Base-by-base conservation (phyloP, 2,888 invertebrate genomes). In the Cephus sareptanus region DNA sequence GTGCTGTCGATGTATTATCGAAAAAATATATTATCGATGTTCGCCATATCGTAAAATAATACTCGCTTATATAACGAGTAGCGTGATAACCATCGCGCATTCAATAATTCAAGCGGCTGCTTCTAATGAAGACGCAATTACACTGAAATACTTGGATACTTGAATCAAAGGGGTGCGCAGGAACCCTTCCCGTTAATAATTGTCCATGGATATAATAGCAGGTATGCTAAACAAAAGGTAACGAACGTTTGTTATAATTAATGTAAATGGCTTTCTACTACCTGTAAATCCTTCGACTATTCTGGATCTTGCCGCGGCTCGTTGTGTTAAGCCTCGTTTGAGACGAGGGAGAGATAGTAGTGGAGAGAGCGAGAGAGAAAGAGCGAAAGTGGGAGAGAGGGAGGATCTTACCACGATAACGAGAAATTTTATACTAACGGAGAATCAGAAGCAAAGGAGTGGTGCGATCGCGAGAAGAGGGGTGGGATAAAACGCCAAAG, bases 311-410 rank as follows among this genome's bases (percentile, higher is more conserved):
- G 15, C 40, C 40, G 0, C 6, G 40, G 6, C 6, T 40, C 40
- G 15, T 1, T 40, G 15, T 15, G 15, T 40, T 15, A 40, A 40
- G 4, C 15, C 6, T 40, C 15, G 15, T 56, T 31, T 56, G 68
- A 23, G 73, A 74, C 68, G 35, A 69, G 33, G 73, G 74, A 76
- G 77, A 68, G 75, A 78, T 76, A 75, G 56, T 75, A 68, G 56
- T 77, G 34, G 34, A 79, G 35, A 33, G 56, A 31, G 56, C 37
- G 68, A 69, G 31, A 37, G 9, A 74, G 56, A 76, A 3, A 35
- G 68, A 34, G 40, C 13, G 73, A 68, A 73, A 35, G 74, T 12
- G 31, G 31, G 33, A 23, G 40, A 15, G 40, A 15, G 15, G 11
- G 35, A 12, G 35, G 1, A 56, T 35, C 12, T 6, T 15, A 9